Evolutionary conservation across 2,797 vertebrate species (phyloP).

Genomic region (Poeciliopsis gracilis): DNA sequence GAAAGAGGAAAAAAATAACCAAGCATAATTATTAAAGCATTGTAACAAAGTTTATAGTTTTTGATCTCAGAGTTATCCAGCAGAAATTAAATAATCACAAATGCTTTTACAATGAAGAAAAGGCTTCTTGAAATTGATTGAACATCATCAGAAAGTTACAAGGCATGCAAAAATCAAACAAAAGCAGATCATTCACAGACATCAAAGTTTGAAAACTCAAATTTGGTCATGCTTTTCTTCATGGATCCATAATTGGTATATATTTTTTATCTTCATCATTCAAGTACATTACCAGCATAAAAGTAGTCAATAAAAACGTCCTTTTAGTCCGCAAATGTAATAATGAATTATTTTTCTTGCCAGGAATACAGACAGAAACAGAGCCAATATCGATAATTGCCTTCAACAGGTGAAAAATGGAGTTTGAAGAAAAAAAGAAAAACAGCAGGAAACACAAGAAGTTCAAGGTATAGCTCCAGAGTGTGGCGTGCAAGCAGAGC

Average conservation of each 20-base stretch:
- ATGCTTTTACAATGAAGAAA: no score
- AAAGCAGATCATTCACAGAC: no score
- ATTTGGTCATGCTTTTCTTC: conserved; percentile 19
- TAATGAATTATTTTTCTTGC: conserved; percentile 67
- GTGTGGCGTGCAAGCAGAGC: conserved; percentile 66
- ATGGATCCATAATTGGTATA: conserved; percentile 32
- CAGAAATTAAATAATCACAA: no score
- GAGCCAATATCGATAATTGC: conserved; percentile 73
- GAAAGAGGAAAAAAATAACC: no score
- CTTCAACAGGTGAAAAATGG: conserved; percentile 71
- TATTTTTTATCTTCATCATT: conserved; percentile 27
- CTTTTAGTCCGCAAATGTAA: conserved; percentile 32
- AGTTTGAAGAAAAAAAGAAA: conserved; percentile 39
- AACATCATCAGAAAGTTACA: no score
- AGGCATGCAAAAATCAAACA: no score
- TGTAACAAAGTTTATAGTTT: no score
- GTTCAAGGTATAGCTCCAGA: conserved; percentile 66
- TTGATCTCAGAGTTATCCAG: no score
- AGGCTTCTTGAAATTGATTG: no score
- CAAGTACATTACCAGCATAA: conserved; percentile 37
- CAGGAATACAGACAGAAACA: conserved; percentile 54
- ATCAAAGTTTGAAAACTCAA: no score
- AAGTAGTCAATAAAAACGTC: conserved; percentile 17
- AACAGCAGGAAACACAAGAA: conserved; percentile 36
- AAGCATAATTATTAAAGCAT: no score